These are phyloP conservation scores for Sebastes diaconus DNA, from an alignment of 2,797 vertebrate genomes.

Conservation along the genomic window DNA sequence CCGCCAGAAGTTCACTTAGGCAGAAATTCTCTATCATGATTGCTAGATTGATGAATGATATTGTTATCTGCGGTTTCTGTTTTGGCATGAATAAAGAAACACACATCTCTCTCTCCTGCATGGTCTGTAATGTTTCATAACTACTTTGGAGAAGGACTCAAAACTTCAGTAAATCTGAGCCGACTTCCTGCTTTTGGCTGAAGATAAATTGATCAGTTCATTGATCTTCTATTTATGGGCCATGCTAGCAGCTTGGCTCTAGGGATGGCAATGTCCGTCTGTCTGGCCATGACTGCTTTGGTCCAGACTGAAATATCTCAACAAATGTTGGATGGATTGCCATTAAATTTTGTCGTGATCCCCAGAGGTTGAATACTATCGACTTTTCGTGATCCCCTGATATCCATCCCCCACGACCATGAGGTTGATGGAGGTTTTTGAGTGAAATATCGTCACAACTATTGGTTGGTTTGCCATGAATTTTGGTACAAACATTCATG, in stretches of 20 bases:
- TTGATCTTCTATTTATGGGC: neutral
- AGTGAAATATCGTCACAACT: neutral
- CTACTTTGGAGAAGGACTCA: neutral
- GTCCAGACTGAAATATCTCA: neutral
- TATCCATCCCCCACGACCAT: neutral
- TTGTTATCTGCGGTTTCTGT: constrained; percentile 32
- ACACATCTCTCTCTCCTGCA: neutral
- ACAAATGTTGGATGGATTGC: neutral
- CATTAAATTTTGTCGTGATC: neutral
- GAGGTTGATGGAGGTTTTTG: neutral
- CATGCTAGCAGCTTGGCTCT: neutral
- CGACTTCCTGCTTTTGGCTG: neutral
- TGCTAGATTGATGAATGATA: constrained; percentile 57
- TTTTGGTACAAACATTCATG: neutral
- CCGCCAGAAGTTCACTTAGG: constrained; percentile 62
- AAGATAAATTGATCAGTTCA: neutral
- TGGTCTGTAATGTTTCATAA: neutral
- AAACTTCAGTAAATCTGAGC: neutral
- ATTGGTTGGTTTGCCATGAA: neutral
- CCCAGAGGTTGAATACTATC: neutral
- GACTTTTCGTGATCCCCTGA: neutral
- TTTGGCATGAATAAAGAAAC: constrained; percentile 38
- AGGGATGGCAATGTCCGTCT: neutral
- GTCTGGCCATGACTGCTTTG: neutral
- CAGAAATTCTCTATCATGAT: constrained; percentile 55